Percentiles rank a stretch among this genome's conserved stretches.
These are phyloP conservation scores for Meloidogyne floridensis DNA, from an alignment of 1,140 invertebrate genomes.

Conservation along the genomic window DNA sequence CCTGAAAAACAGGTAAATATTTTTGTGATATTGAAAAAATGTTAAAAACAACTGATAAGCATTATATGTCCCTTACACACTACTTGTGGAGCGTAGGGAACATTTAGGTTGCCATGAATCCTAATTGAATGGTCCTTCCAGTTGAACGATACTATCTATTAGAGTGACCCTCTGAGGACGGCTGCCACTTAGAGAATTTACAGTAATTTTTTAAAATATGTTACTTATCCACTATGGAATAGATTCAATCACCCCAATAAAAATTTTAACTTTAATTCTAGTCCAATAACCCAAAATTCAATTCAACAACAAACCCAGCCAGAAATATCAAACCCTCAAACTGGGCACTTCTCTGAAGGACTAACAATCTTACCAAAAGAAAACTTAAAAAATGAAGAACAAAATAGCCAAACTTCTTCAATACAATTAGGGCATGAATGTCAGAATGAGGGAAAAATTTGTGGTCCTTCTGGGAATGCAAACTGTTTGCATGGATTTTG, in stretches of 20 bases:
- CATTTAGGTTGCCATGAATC: not conserved
- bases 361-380: not conserved
- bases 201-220: too few relatives aligned
- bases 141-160: too few relatives aligned
- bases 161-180: too few relatives aligned
- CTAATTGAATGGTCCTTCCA: too few relatives aligned
- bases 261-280: not conserved
- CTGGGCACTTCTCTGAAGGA: not conserved
- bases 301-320: not conserved
- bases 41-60: not conserved
- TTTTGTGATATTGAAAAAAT: not conserved
- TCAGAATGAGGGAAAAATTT: constrained; percentile 18
- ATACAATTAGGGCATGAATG: constrained; percentile 32
- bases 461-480: constrained; percentile 34
- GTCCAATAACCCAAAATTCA: not conserved
- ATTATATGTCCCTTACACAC: not conserved
- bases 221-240: too few relatives aligned
- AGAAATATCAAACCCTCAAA: not conserved
- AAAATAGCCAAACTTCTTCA: too few relatives aligned
- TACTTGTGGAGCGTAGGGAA: not conserved
- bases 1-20: not conserved
- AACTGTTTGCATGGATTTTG: constrained; percentile 35
- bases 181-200: too few relatives aligned
- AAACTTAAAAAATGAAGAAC: not conserved
- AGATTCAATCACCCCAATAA: too few relatives aligned